Evolutionary conservation across 2,888 invertebrate genomes (phyloP).

Genomic region (Himalopsyche anomala): DNA sequence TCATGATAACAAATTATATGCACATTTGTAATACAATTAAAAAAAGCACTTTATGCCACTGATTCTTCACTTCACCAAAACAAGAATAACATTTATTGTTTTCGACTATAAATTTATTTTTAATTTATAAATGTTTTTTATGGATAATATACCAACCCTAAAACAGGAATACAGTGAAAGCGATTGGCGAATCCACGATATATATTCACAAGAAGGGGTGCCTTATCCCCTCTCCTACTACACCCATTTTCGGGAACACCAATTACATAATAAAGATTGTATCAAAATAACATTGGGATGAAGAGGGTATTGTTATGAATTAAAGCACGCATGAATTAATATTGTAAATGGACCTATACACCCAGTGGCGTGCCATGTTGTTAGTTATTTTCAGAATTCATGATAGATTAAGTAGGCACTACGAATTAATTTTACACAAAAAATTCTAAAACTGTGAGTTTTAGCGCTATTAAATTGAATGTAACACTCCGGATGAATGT

Average conservation of each 20-base stretch:
- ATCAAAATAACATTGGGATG: background rate
- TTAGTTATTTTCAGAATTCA: too few species aligned
- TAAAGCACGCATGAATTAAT: background rate
- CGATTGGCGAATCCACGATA: background rate
- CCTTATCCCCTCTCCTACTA: background rate
- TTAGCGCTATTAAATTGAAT: too few species aligned
- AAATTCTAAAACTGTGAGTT: too few species aligned
- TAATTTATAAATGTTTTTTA: background rate
- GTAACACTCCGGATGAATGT: too few species aligned
- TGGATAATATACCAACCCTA: slow-evolving; percentile 13
- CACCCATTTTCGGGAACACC: background rate
- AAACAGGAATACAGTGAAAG: background rate
- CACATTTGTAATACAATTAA: too few species aligned
- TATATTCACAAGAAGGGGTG: background rate
- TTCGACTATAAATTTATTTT: too few species aligned
- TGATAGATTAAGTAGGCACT: too few species aligned
- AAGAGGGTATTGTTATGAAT: slow-evolving; percentile 14
- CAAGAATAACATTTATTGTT: too few species aligned
- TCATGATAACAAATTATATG: background rate
- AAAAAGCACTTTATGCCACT: too few species aligned
- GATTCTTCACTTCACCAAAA: too few species aligned
- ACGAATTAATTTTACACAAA: too few species aligned
- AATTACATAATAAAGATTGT: slow-evolving; percentile 26
- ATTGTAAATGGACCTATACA: background rate
- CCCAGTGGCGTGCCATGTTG: background rate